Evolutionary conservation across 1,140 invertebrate genomes (phyloP), one percentile per base, ranked within the genome.

Genomic region (Ips typographus): DNA sequence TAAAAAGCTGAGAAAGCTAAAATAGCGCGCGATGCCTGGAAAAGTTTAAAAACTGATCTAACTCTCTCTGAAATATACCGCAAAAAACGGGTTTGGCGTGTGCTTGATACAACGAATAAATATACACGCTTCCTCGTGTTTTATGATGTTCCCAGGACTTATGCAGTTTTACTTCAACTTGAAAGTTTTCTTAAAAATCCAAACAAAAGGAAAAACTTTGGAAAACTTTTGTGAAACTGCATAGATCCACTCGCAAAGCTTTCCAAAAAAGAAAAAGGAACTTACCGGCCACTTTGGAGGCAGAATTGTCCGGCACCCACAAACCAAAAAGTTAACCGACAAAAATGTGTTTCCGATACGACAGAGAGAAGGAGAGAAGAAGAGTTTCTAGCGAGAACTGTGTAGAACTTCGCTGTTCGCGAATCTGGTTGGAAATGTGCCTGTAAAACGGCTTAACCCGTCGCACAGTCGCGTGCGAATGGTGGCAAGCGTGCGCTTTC

Each of bases 401-500:
- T 63, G 62, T 38, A 66, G 62, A 66, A 69, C 43, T 71, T 72
- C 36, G 68, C 72, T 66, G 69, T 71, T 73, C 53, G 74, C 67
- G 72, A 70, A 71, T 70, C 74, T 74, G 69, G 65, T 72, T 74
- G 71, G 71, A 73, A 77, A 75, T 77, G 76, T 74, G 74, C 71
- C 73, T 61, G 72, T 74, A 74, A 22, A 22, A 74, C 56, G 65
- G 68, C 68, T 67, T 73, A 73, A 73, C 72, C 74, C 69, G 74
- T 65, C 71, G 74, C 74, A 74, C 72, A 75, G 72, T 72, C 76
- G 73, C 75, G 76, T 77, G 77, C 72, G 73, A 71, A 72, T 74
- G 71, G 57, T 68, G 68, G 74, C 69, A 75, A 71, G 74, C 75
- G 74, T 74, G 77, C 77, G 77, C 77, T 72, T 70, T 74, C 68